A percentile compares a stretch with the other conserved stretches of the same genome.
These are phyloP conservation scores for Aurelia sp. DNA, from an alignment of 30 jellyfish, hydroid and myxozoan genomes.

Conservation along the genomic window DNA sequence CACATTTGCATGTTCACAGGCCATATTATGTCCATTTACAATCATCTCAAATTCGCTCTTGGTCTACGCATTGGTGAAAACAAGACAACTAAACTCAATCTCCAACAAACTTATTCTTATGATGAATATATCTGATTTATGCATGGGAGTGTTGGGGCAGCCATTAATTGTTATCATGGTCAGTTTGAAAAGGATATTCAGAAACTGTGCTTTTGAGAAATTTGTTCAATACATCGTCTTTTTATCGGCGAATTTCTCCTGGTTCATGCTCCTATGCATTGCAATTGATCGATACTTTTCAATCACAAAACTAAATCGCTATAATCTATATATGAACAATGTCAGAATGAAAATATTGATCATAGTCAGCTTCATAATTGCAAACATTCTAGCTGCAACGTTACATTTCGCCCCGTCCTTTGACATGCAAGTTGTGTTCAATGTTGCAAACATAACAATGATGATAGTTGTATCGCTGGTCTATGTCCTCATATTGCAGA, in stretches of 20 bases:
- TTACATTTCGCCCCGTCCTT: slow-evolving; percentile 27
- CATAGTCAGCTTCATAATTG: slow-evolving; percentile 4
- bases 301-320: slow-evolving; percentile 44
- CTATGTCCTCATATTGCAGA: slow-evolving; percentile 31
- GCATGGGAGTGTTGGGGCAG: slow-evolving; percentile 38
- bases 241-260: slow-evolving; percentile 25
- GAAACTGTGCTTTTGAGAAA: slow-evolving; percentile 47
- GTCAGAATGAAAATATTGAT: slow-evolving; percentile 12
- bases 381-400: neutral
- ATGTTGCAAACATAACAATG: neutral
- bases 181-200: neutral
- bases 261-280: slow-evolving; percentile 47
- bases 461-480: slow-evolving; percentile 18
- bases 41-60: slow-evolving; percentile 15
- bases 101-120: slow-evolving; percentile 36
- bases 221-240: slow-evolving; percentile 26
- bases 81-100: slow-evolving; percentile 29
- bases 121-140: slow-evolving; percentile 50
- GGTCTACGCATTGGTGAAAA: slow-evolving; percentile 27
- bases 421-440: slow-evolving; percentile 20
- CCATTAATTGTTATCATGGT: slow-evolving; percentile 30
- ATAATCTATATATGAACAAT: slow-evolving; percentile 22
- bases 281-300: slow-evolving; percentile 42
- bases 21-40: slow-evolving; percentile 10
- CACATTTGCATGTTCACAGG: slow-evolving; percentile 14